Evolutionary conservation across 2,888 invertebrate species (phyloP).

Genomic region (Panzeria rudis): DNA sequence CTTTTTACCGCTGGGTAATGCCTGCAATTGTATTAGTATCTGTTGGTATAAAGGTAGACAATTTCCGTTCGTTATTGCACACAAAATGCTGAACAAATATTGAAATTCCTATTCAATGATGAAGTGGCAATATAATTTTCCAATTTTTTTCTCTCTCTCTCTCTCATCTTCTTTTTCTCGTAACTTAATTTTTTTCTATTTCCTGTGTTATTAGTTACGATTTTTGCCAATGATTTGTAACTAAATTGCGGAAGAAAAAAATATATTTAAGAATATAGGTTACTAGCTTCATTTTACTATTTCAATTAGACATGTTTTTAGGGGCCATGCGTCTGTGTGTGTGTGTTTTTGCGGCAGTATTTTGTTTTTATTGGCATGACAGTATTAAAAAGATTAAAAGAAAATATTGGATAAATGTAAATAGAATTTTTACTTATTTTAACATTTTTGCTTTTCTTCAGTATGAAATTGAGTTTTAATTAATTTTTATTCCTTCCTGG

Average conservation of each 20-base stretch:
- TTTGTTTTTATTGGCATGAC: slow-evolving; percentile 77
- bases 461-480: slow-evolving; percentile 66
- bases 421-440: slow-evolving; percentile 52
- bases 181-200: slow-evolving; percentile 15
- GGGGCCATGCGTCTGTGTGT: neutral
- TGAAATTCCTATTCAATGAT: slow-evolving; percentile 71
- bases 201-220: slow-evolving; percentile 51
- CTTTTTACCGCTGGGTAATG: no score
- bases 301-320: slow-evolving; percentile 3
- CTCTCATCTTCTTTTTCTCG: neutral
- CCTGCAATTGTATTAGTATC: slow-evolving; percentile 14
- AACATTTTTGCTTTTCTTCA: slow-evolving; percentile 14
- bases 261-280: slow-evolving; percentile 44
- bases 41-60: slow-evolving; percentile 65
- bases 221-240: slow-evolving; percentile 68
- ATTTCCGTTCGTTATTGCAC: slow-evolving; percentile 72
- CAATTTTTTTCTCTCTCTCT: slow-evolving; percentile 1
- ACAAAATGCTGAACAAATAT: slow-evolving; percentile 71
- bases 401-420: slow-evolving; percentile 68
- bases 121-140: slow-evolving; percentile 70
- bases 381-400: slow-evolving; percentile 67
- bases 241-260: slow-evolving; percentile 61
- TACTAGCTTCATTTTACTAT: slow-evolving; percentile 43
- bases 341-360: slow-evolving; percentile 37
- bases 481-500: slow-evolving; percentile 48